These are phyloP conservation scores for Neotragus moschatus DNA, from an alignment of 2,113 vertebrate genomes.

Conservation along the genomic window DNA sequence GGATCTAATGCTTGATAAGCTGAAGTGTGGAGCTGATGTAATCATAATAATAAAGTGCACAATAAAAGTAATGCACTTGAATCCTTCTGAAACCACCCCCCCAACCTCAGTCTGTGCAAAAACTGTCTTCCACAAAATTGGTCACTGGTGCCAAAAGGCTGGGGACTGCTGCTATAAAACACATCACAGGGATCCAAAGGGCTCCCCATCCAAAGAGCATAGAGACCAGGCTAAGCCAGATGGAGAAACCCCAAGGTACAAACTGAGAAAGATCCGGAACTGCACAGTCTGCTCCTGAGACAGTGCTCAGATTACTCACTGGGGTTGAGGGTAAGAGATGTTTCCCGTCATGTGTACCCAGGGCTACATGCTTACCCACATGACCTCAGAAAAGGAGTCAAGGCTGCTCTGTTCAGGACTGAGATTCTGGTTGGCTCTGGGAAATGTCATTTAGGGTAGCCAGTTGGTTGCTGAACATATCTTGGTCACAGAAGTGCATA, in stretches of 20 bases:
- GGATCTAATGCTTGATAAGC: neutral
- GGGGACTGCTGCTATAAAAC: neutral
- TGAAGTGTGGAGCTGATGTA: neutral
- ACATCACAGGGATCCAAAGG: neutral
- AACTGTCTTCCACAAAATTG: neutral
- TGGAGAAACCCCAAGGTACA: neutral
- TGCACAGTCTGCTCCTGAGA: neutral
- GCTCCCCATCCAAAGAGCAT: neutral
- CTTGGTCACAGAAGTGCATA: neutral
- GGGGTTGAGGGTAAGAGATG: neutral
- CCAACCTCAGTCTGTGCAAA: neutral
- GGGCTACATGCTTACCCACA: neutral
- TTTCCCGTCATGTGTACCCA: neutral
- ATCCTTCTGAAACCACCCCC: neutral
- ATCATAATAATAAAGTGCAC: neutral
- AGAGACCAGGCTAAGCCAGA: neutral
- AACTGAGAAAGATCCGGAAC: neutral
- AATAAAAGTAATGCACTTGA: neutral
- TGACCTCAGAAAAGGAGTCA: neutral
- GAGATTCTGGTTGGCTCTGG: neutral
- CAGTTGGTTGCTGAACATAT: neutral
- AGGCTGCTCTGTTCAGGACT: neutral
- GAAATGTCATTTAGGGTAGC: neutral
- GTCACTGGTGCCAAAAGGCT: neutral
- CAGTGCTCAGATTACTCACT: neutral